Evolutionary conservation across 2,888 invertebrate genomes (phyloP).

Genomic region (Aleiodes leptofemur): DNA sequence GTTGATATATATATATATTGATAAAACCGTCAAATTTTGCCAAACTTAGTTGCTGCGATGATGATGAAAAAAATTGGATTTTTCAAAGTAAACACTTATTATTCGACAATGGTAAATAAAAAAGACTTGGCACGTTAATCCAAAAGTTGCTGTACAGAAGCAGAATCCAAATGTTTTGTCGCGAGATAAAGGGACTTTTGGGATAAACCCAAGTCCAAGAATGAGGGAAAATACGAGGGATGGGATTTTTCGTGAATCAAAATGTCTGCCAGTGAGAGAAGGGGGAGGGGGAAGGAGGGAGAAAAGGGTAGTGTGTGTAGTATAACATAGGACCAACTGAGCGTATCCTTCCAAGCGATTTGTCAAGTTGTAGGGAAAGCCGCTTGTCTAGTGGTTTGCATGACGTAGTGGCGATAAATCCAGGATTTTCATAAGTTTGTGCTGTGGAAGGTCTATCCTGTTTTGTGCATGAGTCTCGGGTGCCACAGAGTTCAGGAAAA

Average conservation of each 20-base stretch:
- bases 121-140: conserved; percentile 15
- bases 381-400: conserved; percentile 55
- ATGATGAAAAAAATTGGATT: neutral
- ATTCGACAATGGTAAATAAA: neutral
- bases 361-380: conserved; percentile 63
- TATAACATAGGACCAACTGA: conserved; percentile 38
- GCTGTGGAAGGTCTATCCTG: conserved; percentile 6
- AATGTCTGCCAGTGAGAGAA: conserved; percentile 31
- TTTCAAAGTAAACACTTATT: neutral
- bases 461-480: conserved; percentile 13
- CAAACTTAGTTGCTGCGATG: neutral
- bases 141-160: conserved; percentile 14
- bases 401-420: conserved; percentile 63
- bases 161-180: conserved; percentile 44
- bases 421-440: conserved; percentile 67
- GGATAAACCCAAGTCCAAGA: conserved; percentile 54
- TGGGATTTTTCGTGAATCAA: conserved; percentile 27
- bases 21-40: neutral
- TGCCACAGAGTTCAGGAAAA: neutral
- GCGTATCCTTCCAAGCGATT: conserved; percentile 70
- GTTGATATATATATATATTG: conserved; percentile 33
- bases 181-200: conserved; percentile 52
- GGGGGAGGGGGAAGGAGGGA: no score
- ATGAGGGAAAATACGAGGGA: conserved; percentile 1
- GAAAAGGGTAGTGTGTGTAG: neutral